Base-by-base conservation (phyloP, 2,888 invertebrate genomes). In the Himalopsyche kuldschensis region DNA sequence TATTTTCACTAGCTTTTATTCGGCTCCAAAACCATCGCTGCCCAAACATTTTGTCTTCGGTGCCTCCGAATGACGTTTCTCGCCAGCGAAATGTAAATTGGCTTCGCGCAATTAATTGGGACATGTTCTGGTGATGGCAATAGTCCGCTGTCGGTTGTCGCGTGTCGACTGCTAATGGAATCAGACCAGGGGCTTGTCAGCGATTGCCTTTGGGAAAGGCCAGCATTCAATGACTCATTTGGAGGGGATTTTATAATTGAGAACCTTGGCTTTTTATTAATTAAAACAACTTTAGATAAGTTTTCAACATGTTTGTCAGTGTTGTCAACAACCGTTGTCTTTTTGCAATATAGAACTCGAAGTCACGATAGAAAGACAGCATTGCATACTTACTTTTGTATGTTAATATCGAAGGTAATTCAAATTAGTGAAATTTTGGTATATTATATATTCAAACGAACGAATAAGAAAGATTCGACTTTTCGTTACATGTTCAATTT, bases 81-180 rank as follows among this genome's bases (percentile, higher is more conserved):
- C 11, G 75, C 75, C 30, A 31, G 80, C 46, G 31, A 35, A 81
- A 81, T 81, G 80, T 75, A 81, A 81, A 81, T 81, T 81, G 75
- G 80, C 46, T 75, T 41, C 69, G 47, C 47, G 69, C 80, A 81
- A 81, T 81, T 81, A 81, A 81, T 81, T 75, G 80, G 47, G 31
- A 30, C 75, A 32, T 75, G 75, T 75, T 55, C 55, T 55, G 55
- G 55, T 55, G 55, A 55, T 10, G 55, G n/a, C 55, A 55, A n/a
- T 24, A 55, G 55, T 55, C 55, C 6, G 55, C 75, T 75, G 75
- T 75, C 75, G 75, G 32, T 6, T 32, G 75, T 69, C 69, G 55
- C 69, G 69, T 69, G 69, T 69, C 24, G 32, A 32, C 69, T 79
- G 63, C 80, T 80, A 80, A 80, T 80, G 80, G 69, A 80, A 80